Evolutionary conservation across 1,140 invertebrate species (phyloP).

Genomic region (Pygmarrhopalites habei): DNA sequence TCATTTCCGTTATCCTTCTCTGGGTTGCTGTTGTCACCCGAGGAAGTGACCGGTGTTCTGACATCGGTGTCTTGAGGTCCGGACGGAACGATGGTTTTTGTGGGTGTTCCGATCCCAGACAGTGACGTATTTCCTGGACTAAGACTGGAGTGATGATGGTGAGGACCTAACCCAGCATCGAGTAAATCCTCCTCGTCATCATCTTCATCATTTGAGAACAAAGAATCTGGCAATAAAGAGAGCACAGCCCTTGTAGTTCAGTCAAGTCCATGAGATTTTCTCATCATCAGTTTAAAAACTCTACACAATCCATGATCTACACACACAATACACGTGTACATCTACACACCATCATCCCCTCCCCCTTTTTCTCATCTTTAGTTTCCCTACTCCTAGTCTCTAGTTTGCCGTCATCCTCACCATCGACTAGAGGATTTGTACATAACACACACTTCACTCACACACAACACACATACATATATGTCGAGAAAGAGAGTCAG

Average conservation of each 20-base stretch:
- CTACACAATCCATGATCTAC: too few relatives aligned
- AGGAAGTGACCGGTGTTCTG: constrained; percentile 38
- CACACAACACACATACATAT: constrained; percentile 1
- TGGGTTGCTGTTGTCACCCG: constrained; percentile 39
- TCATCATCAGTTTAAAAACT: too few relatives aligned
- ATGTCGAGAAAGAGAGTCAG: not conserved
- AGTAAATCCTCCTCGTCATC: constrained; percentile 39
- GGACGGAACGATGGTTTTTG: constrained; percentile 20
- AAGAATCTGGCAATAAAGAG: constrained; percentile 32
- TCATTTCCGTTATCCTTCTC: constrained; percentile 40
- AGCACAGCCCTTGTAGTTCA: too few relatives aligned
- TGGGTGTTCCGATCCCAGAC: constrained; percentile 30
- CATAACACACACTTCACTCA: too few relatives aligned
- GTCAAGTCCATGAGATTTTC: too few relatives aligned
- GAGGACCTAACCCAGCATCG: constrained; percentile 31
- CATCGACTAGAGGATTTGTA: too few relatives aligned
- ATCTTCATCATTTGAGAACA: constrained; percentile 40
- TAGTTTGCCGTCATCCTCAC: not conserved
- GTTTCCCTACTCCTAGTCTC: not conserved
- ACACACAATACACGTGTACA: too few relatives aligned
- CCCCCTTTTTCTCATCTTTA: not conserved
- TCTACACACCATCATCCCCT: not conserved
- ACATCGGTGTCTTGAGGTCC: constrained; percentile 37
- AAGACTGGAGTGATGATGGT: constrained; percentile 34
- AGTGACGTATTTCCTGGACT: constrained; percentile 36